Percentiles rank a stretch among this genome's conserved stretches.
Evolutionary conservation across 2,888 invertebrate genomes (phyloP).

Genomic region (Tetragnatha montana): DNA sequence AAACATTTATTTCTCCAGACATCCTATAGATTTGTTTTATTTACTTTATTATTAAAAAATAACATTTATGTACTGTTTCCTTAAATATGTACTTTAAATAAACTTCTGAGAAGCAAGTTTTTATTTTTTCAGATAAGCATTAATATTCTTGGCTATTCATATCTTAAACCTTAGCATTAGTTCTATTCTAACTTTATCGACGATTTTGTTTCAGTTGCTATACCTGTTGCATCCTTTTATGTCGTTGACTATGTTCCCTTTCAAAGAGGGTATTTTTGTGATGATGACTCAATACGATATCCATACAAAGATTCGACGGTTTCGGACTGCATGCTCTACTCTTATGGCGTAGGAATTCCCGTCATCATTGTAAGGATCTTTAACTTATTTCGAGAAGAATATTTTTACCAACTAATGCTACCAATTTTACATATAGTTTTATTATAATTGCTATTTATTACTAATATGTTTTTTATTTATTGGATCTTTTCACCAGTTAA

Average conservation of each 20-base stretch:
- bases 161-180: neutral
- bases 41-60: no score
- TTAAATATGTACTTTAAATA: no score
- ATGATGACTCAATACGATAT: conserved; percentile 92
- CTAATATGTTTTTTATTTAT: neutral
- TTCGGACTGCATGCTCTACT: conserved; percentile 85
- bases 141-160: no score
- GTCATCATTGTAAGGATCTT: conserved; percentile 70
- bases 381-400: no score
- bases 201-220: conserved; percentile 81
- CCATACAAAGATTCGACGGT: conserved; percentile 90
- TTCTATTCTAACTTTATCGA: neutral
- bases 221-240: conserved; percentile 84
- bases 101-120: no score
- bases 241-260: conserved; percentile 84
- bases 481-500: neutral
- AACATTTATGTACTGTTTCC: no score
- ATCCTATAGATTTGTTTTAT: no score
- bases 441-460: no score
- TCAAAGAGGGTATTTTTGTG: conserved; percentile 94
- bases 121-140: no score
- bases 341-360: conserved; percentile 79
- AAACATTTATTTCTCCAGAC: no score
- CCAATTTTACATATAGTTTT: no score
- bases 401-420: no score